Base-by-base conservation (phyloP, 2,797 vertebrate species). In the Otolemur crassicaudatus region DNA sequence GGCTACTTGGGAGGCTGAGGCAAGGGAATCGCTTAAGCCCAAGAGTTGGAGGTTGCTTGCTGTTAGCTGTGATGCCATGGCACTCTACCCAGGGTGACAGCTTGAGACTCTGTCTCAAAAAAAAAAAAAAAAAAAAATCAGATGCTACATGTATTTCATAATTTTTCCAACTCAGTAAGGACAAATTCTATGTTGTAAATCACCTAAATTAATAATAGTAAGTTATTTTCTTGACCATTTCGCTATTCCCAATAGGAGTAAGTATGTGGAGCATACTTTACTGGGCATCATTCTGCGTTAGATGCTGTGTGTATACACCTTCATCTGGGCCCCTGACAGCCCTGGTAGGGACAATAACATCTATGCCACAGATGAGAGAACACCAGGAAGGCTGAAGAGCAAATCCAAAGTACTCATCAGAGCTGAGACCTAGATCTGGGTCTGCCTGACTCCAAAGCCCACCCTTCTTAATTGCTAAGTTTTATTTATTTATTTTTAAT, bases 161-260 rank as follows among this genome's bases (percentile, higher is more conserved):
- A 87, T 90, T 87, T 93, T 13, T 19, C 31, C 70, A 90, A 90
- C 29, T 92, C n/a, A 87, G n/a, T 46, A 85, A 77, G 27, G 60
- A 88, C 65, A 89, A n/a, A 43, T 77, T 86, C 46, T 72, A 7
- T 53, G 56, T 31, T 19, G 49, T 81, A 34, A 90, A 31, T 53
- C 29, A 37, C n/a, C 16, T 49, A 14, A 60, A n/a, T 85, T 69
- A 85, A 61, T 5, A 86, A 81, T 2, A 90, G 20, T 73, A 46
- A 46, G 13, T 61, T 49, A 76, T 67, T 65, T 94, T 84, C 43
- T 58, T 73, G 5, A 87, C 3, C 43, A 37, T 60, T 43, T n/a
- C 20, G 27, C 69, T 87, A 79, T 75, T 69, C 31, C 89, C 76
- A 49, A 60, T 3, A 22, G 14, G 7, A 10, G 0, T 31, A 61